Evolutionary conservation across 2,113 vertebrate genomes (phyloP).

Genomic region (Psilopsiagon aymara): DNA sequence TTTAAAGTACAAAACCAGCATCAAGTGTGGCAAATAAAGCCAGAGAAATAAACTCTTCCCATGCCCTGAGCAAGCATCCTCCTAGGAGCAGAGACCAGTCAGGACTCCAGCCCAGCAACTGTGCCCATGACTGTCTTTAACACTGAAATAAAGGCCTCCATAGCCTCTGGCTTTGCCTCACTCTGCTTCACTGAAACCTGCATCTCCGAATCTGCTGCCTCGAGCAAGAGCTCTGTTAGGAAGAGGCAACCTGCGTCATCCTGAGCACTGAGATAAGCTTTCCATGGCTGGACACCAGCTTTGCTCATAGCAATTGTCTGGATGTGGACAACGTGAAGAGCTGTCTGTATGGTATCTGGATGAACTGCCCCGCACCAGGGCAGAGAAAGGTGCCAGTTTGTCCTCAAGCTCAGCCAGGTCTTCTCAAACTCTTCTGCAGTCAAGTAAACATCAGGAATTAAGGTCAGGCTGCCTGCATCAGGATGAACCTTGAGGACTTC

Average conservation of each 20-base stretch:
- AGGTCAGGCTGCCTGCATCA: conserved; percentile 49
- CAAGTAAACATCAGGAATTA: conserved; percentile 70
- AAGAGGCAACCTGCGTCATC: conserved; percentile 81
- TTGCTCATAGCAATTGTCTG: conserved; percentile 91
- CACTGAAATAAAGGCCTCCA: conserved; percentile 77
- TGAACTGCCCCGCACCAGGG: conserved; percentile 69
- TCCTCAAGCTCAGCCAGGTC: conserved; percentile 75
- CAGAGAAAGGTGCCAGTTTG: conserved; percentile 63
- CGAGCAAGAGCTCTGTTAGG: conserved; percentile 83
- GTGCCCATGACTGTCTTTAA: conserved; percentile 79
- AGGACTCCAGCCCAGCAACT: conserved; percentile 58
- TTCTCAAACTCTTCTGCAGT: conserved; percentile 83
- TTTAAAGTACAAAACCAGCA: neutral
- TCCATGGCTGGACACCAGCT: conserved; percentile 83
- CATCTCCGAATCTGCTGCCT: conserved; percentile 44
- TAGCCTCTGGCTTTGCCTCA: conserved; percentile 64
- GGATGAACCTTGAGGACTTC: conserved; percentile 41
- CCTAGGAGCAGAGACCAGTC: neutral
- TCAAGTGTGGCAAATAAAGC: neutral
- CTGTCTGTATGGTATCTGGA: conserved; percentile 83
- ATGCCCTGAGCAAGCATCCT: neutral
- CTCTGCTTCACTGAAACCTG: conserved; percentile 84
- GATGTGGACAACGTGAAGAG: conserved; percentile 89
- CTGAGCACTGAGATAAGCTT: conserved; percentile 88
- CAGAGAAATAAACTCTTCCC: neutral